These are phyloP conservation scores for Pelosia muscerda DNA, from an alignment of 2,888 invertebrate species.

Conservation along the genomic window DNA sequence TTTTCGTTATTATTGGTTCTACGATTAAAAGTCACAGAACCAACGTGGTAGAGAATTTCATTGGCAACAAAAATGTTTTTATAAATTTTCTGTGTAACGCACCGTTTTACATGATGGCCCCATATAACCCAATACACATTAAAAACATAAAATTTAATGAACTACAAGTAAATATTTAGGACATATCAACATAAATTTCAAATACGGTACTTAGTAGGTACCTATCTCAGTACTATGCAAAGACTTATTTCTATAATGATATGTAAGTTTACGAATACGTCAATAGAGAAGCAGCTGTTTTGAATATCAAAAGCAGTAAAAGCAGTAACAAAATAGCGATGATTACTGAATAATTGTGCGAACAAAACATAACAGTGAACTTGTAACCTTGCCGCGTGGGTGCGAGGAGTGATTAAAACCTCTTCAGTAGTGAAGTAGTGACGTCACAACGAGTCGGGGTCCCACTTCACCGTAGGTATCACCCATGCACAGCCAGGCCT, in stretches of 20 bases:
- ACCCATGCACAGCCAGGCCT: conserved; percentile 78
- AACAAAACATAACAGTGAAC: conserved; percentile 58
- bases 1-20: too few species aligned
- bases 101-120: too few species aligned
- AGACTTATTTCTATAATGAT: too few species aligned
- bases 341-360: conserved; percentile 43
- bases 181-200: background rate
- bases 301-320: background rate
- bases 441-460: conserved; percentile 71
- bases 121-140: too few species aligned
- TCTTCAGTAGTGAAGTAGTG: conserved; percentile 42
- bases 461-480: conserved; percentile 80
- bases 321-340: conserved; percentile 17
- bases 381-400: conserved; percentile 60
- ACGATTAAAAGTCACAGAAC: too few species aligned
- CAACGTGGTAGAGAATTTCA: too few species aligned
- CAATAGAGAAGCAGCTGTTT: background rate
- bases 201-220: background rate
- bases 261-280: too few species aligned
- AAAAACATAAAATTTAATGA: too few species aligned
- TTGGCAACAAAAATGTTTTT: too few species aligned
- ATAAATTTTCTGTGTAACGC: too few species aligned
- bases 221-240: too few species aligned
- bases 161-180: background rate
- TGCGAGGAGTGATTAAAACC: conserved; percentile 54